Base-by-base conservation (phyloP, 2,113 vertebrate genomes). In the Numida meleagris region DNA sequence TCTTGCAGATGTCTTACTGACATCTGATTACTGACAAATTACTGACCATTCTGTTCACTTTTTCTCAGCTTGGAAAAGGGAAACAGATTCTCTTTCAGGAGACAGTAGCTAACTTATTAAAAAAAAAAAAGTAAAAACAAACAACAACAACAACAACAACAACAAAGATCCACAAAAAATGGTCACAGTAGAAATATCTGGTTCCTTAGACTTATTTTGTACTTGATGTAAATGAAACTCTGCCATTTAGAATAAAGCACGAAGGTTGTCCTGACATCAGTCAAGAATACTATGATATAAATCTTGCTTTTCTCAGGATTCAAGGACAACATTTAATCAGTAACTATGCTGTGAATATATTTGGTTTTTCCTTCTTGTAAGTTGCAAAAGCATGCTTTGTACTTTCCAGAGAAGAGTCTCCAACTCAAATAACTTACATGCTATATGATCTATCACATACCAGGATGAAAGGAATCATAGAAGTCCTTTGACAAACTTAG, bases 281-380 rank as follows among this genome's bases (percentile, higher is more conserved):
- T 89, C 36, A 48, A 77, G 82, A 85, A 40, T 12, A 94, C 19
- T 33, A 70, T 33, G 71, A 86, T 53, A 68, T 45, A 84, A 89
- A 86, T 70, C 53, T 42, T 82, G 13, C n/a, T 85, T 66, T 70
- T 94, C 68, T 86, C 40, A 74, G 74, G n/a, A 91, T 89, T 87
- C 82, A 73, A 61, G 84, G 62, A 45, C 24, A 53, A 87, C 77
- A 63, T 88, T 94, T 86, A 88, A 89, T 92, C 77, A 90, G 43
- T 77, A 89, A 67, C 50, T 71, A 21, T 68, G 43, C 55, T 94
- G 75, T 59, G 57, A 91, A 88, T 29, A 38, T 0, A 45, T 12
- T 13, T 31, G 18, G 10, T 18, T 63, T 86, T 63, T 21, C 63
- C 71, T 83, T 74, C 24, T 88, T 20, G 70, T 36, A 65, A 79